Base-by-base conservation (phyloP, 2,113 vertebrate genomes). In the Ptilonorhynchus violaceus region DNA sequence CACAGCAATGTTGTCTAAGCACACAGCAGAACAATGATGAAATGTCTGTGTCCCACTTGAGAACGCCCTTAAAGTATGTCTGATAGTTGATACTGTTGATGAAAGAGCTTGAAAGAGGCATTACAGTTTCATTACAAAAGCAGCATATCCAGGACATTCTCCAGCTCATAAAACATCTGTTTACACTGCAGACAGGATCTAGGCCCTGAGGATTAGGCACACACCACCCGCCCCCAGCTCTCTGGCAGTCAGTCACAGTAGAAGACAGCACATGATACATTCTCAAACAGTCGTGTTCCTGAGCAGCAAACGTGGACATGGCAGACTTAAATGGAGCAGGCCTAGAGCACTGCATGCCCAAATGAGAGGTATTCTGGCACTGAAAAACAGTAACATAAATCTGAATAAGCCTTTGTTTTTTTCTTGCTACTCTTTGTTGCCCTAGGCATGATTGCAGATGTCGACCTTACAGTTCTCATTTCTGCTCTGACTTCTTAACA, bases 221-320 rank as follows among this genome's bases (percentile, higher is more conserved):
- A 47, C 22, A 15, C 22, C 30, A 4, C 17, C 8, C 12, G 4
- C 22, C 28, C 12, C 41, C 70, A 63, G 46, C 42, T 27, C 42
- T 24, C 39, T 22, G 7, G 53, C 7, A 75, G 33, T 33, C 46
- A 52, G 24, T 13, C 46, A 39, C 35, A 55, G 39, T 28, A n/a
- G 17, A 55, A 55, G 47, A 31, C 12, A 76, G 18, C 15, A 47
- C 24, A 39, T 39, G 37, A 39, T 39, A 39, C 37, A 4, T 44
- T 44, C n/a, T 42, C 35, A 49, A 46, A 37, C 3, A 58, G 13
- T 5, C 73, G 16, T 59, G 19, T 2, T 68, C 24, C 59, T 46
- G 31, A 42, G 67, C 11, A 58, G 22, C 33, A 84, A 46, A 58
- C 0, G 0, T 2, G 24, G 39, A 64, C 23, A 18, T 0, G 9